Conservation (phyloP, 2,888 invertebrate species). For the Tryphoninae sp. region DNA sequence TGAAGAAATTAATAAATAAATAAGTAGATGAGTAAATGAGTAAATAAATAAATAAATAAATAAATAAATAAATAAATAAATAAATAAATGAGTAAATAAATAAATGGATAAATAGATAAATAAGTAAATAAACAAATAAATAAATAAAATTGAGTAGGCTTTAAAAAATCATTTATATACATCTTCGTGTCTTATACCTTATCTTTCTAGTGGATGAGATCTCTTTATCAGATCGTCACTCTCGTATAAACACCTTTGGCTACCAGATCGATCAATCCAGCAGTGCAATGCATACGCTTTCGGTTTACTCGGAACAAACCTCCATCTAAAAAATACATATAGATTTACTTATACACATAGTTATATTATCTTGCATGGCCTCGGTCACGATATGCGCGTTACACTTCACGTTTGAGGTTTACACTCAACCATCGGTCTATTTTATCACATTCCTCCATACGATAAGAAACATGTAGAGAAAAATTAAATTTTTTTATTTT, state of each 20-base stretch:
- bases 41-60: too few species aligned
- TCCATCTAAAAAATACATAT: conserved; percentile 25
- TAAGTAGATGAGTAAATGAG: too few species aligned
- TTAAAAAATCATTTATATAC: too few species aligned
- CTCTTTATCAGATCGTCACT: conserved; percentile 51
- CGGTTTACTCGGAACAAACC: conserved; percentile 54
- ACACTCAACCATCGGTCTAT: conserved; percentile 30
- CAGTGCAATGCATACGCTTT: conserved; percentile 20
- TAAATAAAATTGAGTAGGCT: too few species aligned
- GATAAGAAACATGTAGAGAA: background rate
- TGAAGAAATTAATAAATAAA: too few species aligned
- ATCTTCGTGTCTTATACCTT: conserved; percentile 11
- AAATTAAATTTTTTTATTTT: background rate
- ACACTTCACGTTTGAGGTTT: conserved; percentile 36
- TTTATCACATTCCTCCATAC: conserved; percentile 23
- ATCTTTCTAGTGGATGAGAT: conserved; percentile 42
- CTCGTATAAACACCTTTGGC: conserved; percentile 27
- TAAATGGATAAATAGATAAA: background rate
- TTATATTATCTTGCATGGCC: conserved; percentile 6
- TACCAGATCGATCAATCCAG: conserved; percentile 52
- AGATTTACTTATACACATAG: background rate
- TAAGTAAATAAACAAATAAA: too few species aligned
- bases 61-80: too few species aligned
- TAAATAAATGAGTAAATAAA: too few species aligned
- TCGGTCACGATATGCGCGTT: conserved; percentile 32